Conservation (phyloP, 2,888 invertebrate species). For the Monopis laevigella region DNA sequence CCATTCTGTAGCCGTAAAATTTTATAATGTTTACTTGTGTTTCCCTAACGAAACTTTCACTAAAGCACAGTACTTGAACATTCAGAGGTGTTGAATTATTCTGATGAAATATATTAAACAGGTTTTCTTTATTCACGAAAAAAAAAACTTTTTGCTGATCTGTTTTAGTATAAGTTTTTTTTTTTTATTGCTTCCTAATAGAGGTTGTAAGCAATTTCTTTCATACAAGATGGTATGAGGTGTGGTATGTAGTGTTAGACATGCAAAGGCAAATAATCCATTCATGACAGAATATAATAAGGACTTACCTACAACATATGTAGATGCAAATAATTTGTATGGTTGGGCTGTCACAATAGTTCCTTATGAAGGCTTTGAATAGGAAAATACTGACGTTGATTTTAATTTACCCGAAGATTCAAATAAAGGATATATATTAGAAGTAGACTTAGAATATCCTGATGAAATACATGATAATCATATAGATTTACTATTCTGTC, state of each 20-base stretch:
- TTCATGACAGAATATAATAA: constrained; percentile 23
- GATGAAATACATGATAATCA: constrained; percentile 23
- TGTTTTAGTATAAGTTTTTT: too few relatives aligned
- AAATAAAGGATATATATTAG: constrained; percentile 22
- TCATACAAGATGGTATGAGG: constrained; percentile 20
- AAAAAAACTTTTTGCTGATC: too few relatives aligned
- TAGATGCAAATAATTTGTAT: constrained; percentile 32
- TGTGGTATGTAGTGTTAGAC: constrained; percentile 22
- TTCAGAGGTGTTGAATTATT: too few relatives aligned
- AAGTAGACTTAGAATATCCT: constrained; percentile 27
- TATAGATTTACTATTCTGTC: constrained; percentile 15
- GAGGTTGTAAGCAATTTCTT: too few relatives aligned
- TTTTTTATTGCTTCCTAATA: too few relatives aligned
- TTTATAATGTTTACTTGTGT: too few relatives aligned
- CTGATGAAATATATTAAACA: too few relatives aligned
- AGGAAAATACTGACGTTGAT: constrained; percentile 19
- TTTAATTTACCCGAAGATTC: constrained; percentile 15
- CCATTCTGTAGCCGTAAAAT: too few relatives aligned
- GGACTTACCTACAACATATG: constrained; percentile 20
- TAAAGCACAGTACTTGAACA: too few relatives aligned
- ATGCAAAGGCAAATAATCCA: constrained; percentile 29
- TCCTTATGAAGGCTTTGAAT: constrained; percentile 26
- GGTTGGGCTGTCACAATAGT: constrained; percentile 28
- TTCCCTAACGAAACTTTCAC: too few relatives aligned
- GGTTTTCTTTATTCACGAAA: too few relatives aligned